Evolutionary conservation across 2,113 vertebrate species (phyloP), one percentile per base, ranked within the genome.

Genomic region (Mobula hypostoma): DNA sequence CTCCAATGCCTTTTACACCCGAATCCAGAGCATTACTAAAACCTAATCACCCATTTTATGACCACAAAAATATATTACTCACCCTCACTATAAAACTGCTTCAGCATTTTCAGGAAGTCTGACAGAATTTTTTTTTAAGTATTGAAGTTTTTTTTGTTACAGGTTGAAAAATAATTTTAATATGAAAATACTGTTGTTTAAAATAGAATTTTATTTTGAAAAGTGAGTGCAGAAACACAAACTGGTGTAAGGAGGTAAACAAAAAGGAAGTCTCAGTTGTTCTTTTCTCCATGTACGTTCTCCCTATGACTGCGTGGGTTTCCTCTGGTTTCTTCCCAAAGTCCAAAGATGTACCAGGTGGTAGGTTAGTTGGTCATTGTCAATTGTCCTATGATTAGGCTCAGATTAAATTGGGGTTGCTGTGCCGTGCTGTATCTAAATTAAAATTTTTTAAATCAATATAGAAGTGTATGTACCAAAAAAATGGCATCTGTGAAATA

Each of bases 21-120:
- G 48, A 93, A 90, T 90, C 66, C 85, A 90, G 85, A 19, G 85
- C 85, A 90, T 90, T 66, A 61, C 61, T 90, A 32, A 66, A 68
- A 66, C 61, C 85, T 90, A 90, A 90, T 90, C 85, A 68, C n/a
- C 85, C 85, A 90, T 90, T 90, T 90, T 68, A 90, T 32, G 61
- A 32, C 85, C 85, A 68, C 29, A 66, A 90, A 88, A 66, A 66
- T 29, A 85, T 66, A 19, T 66, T 32, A 90, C 29, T 68, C 85
- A 7, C 61, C 15, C 61, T 90, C 15, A 61, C 85, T 66, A 58
- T 90, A 68, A 36, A 90, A 17, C 29, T 32, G 29, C 58, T 63
- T 87, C 29, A 63, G 12, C 14, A 19, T 15, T 63, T 66, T 68
- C 40, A 90, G 66, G 27, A 66, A 63, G 85, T 14, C 58, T 90